Conservation (phyloP, 2,797 vertebrate species). For the Babyrousa celebensis region DNA sequence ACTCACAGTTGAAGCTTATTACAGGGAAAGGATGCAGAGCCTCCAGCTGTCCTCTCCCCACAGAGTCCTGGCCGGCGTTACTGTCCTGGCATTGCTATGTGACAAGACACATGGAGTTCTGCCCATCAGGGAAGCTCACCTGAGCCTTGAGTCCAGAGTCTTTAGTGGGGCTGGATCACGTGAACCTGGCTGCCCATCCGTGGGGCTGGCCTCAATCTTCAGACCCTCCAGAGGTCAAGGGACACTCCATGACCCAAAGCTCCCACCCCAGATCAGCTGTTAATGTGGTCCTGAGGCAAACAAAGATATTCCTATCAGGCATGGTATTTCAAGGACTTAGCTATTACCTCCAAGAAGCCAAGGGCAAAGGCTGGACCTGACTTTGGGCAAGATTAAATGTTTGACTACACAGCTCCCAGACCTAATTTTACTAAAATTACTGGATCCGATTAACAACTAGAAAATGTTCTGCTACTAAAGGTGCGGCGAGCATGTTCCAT, state of each 20-base stretch:
- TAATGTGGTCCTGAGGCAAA: slow-evolving; percentile 1
- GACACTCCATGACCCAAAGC: background rate
- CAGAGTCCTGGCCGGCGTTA: background rate
- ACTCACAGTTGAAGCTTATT: too few relatives aligned
- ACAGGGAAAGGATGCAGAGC: background rate
- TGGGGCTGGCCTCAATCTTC: background rate
- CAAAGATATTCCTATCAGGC: background rate
- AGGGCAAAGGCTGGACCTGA: background rate
- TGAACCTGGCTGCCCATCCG: background rate
- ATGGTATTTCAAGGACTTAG: slow-evolving; percentile 10
- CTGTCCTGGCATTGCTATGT: background rate
- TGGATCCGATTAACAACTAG: background rate
- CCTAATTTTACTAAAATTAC: slow-evolving; percentile 39
- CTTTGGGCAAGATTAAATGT: slow-evolving; percentile 22
- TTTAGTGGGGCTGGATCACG: background rate
- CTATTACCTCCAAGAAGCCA: slow-evolving; percentile 14
- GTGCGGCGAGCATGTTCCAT: slow-evolving; percentile 10
- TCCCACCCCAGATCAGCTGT: background rate
- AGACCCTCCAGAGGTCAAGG: background rate
- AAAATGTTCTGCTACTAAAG: slow-evolving; percentile 37
- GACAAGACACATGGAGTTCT: background rate
- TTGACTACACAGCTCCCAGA: background rate
- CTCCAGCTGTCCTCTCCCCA: background rate
- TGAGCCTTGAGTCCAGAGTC: background rate
- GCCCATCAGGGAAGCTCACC: background rate